These are phyloP conservation scores for Edolisoma coerulescens DNA, from an alignment of 2,113 vertebrate species.

Conservation along the genomic window DNA sequence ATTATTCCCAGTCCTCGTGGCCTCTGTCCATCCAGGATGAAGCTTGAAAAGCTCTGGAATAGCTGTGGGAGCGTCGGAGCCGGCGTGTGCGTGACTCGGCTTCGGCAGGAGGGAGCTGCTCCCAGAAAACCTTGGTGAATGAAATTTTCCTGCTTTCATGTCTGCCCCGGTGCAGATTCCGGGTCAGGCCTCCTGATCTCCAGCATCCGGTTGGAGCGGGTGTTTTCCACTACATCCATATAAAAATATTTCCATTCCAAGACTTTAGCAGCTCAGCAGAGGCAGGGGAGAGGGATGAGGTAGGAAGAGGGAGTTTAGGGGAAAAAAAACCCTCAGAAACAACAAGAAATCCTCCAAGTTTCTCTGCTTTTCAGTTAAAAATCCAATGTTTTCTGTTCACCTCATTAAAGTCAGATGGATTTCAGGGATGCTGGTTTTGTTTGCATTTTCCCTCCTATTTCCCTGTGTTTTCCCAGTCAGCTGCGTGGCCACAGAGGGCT, in stretches of 20 bases:
- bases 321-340: accelerated
- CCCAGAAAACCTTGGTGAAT: slow-evolving; percentile 62
- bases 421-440: not conserved
- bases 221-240: slow-evolving; percentile 59
- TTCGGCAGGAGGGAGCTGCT: slow-evolving; percentile 46
- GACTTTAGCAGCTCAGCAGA: not conserved
- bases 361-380: not conserved
- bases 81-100: slow-evolving; percentile 68
- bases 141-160: slow-evolving; percentile 66
- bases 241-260: slow-evolving; percentile 56
- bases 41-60: slow-evolving; percentile 51
- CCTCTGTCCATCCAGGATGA: slow-evolving; percentile 66
- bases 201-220: slow-evolving; percentile 61
- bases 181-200: slow-evolving; percentile 66
- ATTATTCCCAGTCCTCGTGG: slow-evolving; percentile 76
- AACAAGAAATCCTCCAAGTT: not conserved
- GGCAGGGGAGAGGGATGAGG: not conserved
- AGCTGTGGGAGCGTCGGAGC: slow-evolving; percentile 24
- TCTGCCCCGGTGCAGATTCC: slow-evolving; percentile 55
- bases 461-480: not conserved
- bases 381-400: accelerated
- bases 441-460: not conserved
- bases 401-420: not conserved
- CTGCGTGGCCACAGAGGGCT: not conserved
- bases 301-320: not conserved